Percentiles rank a stretch among this genome's conserved stretches.
phyloP scores from a whole-genome alignment of 2,113 vertebrate species.

The Syrmaticus mikado region DNA sequence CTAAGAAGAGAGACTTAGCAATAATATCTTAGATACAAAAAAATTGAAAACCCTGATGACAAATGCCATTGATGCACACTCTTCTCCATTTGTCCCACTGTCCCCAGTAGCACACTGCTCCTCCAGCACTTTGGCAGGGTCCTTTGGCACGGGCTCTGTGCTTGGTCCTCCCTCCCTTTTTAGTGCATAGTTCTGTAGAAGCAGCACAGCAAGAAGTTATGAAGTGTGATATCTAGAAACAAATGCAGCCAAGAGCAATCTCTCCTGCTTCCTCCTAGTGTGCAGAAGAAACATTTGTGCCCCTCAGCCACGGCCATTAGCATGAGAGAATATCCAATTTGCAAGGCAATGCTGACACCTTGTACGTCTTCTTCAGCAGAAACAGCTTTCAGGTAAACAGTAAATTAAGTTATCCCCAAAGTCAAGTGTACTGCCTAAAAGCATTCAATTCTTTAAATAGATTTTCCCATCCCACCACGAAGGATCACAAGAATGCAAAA shows the following conservation, averaged over 20 bases:
- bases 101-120: background rate
- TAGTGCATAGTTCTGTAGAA: background rate
- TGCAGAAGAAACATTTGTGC: background rate
- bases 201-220: background rate
- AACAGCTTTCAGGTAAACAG: background rate
- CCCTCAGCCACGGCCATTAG: background rate
- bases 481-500: background rate
- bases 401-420: background rate
- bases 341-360: conserved; percentile 17
- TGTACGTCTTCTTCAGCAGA: background rate
- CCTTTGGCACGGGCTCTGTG: background rate
- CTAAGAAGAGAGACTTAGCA: background rate
- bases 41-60: background rate
- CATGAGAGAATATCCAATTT: background rate
- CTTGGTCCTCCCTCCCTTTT: background rate
- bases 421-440: background rate
- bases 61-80: background rate
- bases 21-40: background rate
- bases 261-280: background rate
- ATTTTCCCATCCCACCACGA: background rate
- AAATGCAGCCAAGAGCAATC: background rate
- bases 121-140: background rate
- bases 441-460: background rate
- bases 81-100: background rate
- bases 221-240: background rate